Evolutionary conservation across 1,140 invertebrate genomes (phyloP), one percentile per base, ranked within the genome.

Genomic region (Orchestia grillus): DNA sequence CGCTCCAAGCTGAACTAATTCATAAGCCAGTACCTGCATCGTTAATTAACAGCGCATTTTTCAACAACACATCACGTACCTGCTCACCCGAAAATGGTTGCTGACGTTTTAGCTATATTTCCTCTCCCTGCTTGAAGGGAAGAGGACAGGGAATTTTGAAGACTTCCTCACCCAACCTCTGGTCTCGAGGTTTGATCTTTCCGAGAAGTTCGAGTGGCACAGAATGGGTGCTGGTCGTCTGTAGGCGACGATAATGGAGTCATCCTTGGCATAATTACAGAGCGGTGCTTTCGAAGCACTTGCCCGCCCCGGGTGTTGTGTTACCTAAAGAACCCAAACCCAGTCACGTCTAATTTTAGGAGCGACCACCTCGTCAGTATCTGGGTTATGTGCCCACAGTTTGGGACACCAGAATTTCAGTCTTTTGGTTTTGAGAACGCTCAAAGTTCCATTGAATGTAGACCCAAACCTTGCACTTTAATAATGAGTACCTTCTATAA

Each of bases 221-320:
- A 90, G 88, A 90, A 42, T 47, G 44, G 92, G 92, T 40, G 44
- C 44, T 47, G 92, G 45, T 94, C 40, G 47, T 44, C 92, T 94
- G 92, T 44, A 15, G 4, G 92, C 92, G 43, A 44, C 44, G 43
- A 94, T 94, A 94, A 94, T 94, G 92, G 92, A 94, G 92, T 94
- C 92, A 94, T 94, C 92, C 44, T n/a, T 28, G 92, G 44, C 41
- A 94, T 94, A 94, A 94, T 94, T 94, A 94, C 43, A 94, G 92
- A 94, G 92, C 92, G 92, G 92, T 47, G 92, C 92, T 44, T 44
- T 44, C 43, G 41, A 47, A 94, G 92, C 92, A 47, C 44, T 94
- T 94, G 92, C 92, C 43, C 43, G 92, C 43, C 43, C 11, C 44
- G 41, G 92, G 43, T 94, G 92, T 44, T 94, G 41, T 94, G 43